These are phyloP conservation scores for Oryzias celebensis DNA, from an alignment of 2,113 vertebrate genomes.

Conservation along the genomic window DNA sequence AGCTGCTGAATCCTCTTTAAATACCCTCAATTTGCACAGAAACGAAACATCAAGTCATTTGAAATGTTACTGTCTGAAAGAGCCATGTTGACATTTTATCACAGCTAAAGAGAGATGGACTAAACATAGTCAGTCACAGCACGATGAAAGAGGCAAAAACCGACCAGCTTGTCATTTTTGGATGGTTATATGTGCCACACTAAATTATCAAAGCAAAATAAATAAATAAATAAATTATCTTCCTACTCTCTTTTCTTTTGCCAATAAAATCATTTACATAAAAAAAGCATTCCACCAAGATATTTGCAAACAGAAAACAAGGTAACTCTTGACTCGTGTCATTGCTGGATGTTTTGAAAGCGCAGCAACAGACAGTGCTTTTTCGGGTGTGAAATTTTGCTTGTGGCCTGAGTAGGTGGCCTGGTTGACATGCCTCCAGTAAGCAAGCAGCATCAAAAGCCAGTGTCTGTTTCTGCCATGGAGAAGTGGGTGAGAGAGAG, in stretches of 20 bases:
- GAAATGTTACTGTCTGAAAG: constrained; percentile 42
- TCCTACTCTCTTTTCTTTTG: constrained; percentile 21
- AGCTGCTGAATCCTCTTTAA: constrained; percentile 44
- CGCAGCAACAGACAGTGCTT: background rate
- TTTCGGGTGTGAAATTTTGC: constrained; percentile 34
- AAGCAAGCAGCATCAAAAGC: constrained; percentile 45
- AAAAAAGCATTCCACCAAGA: constrained; percentile 26
- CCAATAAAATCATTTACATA: constrained; percentile 17
- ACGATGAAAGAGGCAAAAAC: constrained; percentile 31
- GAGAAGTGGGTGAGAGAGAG: constrained; percentile 31
- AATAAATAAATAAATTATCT: constrained; percentile 42
- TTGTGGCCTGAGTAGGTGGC: constrained; percentile 24
- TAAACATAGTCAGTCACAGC: constrained; percentile 32
- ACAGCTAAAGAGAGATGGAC: constrained; percentile 28
- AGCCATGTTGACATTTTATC: constrained; percentile 43
- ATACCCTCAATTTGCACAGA: constrained; percentile 40
- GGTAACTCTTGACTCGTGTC: constrained; percentile 35
- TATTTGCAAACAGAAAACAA: constrained; percentile 43
- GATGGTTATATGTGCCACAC: constrained; percentile 40
- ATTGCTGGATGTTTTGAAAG: constrained; percentile 36
- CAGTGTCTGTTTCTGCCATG: constrained; percentile 47
- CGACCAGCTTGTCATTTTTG: constrained; percentile 37
- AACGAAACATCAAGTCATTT: constrained; percentile 44
- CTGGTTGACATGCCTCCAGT: constrained; percentile 38
- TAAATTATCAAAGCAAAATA: constrained; percentile 53